These are phyloP conservation scores for Pycnonotus jocosus DNA, from an alignment of 2,113 vertebrate genomes.

Conservation along the genomic window DNA sequence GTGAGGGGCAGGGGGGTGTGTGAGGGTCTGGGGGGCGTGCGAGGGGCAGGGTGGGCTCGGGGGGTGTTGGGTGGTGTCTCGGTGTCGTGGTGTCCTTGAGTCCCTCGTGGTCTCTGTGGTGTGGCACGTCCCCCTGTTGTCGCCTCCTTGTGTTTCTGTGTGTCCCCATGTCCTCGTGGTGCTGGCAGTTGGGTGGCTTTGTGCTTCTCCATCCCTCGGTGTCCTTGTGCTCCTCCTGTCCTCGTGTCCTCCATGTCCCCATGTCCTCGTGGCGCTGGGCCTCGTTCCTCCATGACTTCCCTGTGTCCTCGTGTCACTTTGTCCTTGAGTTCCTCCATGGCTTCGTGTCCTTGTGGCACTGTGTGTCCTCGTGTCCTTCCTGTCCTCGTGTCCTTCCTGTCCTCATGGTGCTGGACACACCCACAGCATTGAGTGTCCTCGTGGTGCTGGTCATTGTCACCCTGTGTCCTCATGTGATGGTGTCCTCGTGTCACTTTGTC, in stretches of 20 bases:
- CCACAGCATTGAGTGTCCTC: fast-evolving
- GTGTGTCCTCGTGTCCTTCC: not conserved
- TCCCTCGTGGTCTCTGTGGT: fast-evolving
- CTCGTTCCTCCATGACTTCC: not conserved
- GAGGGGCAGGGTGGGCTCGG: not conserved
- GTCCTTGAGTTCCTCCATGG: not conserved
- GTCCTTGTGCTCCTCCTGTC: not conserved
- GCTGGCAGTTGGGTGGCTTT: fast-evolving
- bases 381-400: not conserved
- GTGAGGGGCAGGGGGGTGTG: conserved; percentile 65
- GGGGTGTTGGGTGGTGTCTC: fast-evolving
- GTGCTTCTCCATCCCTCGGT: not conserved
- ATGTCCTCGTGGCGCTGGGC: fast-evolving
- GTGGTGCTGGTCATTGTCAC: not conserved
- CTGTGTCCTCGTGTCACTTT: not conserved
- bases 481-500: not conserved
- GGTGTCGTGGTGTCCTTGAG: fast-evolving
- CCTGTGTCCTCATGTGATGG: fast-evolving
- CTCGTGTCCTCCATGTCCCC: not conserved
- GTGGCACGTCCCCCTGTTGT: fast-evolving
- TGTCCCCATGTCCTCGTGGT: not conserved
- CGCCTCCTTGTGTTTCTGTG: fast-evolving
- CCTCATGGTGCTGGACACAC: not conserved
- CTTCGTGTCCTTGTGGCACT: not conserved
- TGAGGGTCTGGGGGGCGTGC: fast-evolving